Conservation (phyloP, 2,113 vertebrate species). For the Eretmochelys imbricata region DNA sequence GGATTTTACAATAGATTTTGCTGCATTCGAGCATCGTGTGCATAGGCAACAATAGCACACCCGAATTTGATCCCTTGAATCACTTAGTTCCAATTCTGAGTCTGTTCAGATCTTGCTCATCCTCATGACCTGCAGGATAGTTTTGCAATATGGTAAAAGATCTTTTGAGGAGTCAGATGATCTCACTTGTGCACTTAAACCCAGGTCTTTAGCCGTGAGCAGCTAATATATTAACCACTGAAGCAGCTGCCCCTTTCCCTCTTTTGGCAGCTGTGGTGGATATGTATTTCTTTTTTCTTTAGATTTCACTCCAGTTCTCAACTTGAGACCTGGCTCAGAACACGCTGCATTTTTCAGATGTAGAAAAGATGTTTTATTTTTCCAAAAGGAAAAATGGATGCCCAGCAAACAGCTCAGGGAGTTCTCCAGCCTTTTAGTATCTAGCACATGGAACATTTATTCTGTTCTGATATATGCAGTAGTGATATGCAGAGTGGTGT, state of each 20-base stretch:
- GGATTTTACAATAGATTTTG: neutral
- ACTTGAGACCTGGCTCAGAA: neutral
- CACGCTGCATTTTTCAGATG: neutral
- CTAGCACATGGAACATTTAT: no score
- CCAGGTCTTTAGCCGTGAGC: neutral
- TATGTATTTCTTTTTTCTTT: neutral
- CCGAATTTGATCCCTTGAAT: neutral
- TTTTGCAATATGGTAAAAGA: neutral
- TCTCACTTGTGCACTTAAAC: neutral
- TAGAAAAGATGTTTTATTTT: neutral
- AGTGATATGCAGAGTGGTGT: neutral
- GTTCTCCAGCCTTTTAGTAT: neutral
- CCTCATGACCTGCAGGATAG: neutral
- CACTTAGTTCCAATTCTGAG: neutral
- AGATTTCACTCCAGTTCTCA: neutral
- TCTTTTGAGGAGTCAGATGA: neutral
- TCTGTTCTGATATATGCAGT: neutral
- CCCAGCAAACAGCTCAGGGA: neutral
- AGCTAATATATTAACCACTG: neutral
- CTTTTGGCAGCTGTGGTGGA: neutral
- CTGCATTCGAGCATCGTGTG: neutral
- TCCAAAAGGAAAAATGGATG: neutral
- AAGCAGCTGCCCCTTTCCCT: neutral
- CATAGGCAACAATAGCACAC: neutral
- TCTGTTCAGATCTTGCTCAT: neutral